These are phyloP conservation scores for Apamea anceps DNA, from an alignment of 2,888 invertebrate species.

Conservation along the genomic window DNA sequence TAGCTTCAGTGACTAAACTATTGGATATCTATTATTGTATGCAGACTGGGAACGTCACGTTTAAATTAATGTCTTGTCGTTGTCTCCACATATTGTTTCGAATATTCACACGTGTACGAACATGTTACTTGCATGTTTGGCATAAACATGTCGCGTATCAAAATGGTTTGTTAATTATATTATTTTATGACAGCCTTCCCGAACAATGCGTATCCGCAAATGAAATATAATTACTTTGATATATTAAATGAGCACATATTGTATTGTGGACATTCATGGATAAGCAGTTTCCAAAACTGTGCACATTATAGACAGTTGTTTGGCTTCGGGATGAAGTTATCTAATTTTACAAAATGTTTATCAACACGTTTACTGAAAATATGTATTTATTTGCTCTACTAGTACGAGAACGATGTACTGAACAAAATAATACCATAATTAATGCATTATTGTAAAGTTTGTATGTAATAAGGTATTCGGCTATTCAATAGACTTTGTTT, in stretches of 20 bases:
- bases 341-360: not conserved
- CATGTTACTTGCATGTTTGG: not conserved
- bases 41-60: not conserved
- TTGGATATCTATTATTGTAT: not conserved
- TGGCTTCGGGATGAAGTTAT: not conserved
- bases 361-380: not conserved
- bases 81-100: not conserved
- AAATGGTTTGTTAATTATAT: constrained; percentile 7
- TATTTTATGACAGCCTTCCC: constrained; percentile 14
- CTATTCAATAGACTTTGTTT: not conserved
- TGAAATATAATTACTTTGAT: not conserved
- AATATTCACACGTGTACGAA: not conserved
- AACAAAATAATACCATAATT: not conserved
- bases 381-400: not conserved
- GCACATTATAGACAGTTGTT: not conserved
- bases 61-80: not conserved
- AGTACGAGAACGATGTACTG: not conserved
- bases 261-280: not conserved
- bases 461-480: not conserved
- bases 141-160: no score
- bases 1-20: not conserved
- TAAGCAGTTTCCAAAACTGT: not conserved
- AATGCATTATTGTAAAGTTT: not conserved
- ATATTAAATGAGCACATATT: constrained; percentile 1
- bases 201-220: not conserved